Base-by-base conservation (phyloP, 2,888 invertebrate species). In the Aporophyla lueneburgensis region DNA sequence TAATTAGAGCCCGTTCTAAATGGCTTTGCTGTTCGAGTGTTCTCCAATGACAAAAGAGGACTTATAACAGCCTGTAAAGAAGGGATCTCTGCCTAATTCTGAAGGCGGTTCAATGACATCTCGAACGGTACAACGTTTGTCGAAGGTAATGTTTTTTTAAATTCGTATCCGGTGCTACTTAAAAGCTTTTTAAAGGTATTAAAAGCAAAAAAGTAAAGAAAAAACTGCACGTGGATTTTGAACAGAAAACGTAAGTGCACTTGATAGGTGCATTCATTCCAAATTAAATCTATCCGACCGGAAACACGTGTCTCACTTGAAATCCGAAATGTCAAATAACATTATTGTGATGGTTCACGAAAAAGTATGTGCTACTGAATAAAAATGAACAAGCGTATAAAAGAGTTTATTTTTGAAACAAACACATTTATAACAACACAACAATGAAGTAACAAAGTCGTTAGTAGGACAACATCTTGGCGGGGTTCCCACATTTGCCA, bases 401-500 rank as follows among this genome's bases (percentile, higher is more conserved):
- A 84, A 88, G 68, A 86, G 79, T 84, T 84, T 88, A 89, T 87
- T 89, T 90, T 87, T 87, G 79, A 89, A 91, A 90, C 86, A 88
- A 86, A 86, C 87, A 88, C 85, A 90, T 91, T 89, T 91, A 91
- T 90, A 93, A 92, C 91, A 91, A 91, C 91, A 91, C 89, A 93
- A 95, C 95, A 96, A 95, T 95, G 93, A 93, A 94, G 93, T 95
- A 95, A 95, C 95, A 92, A 93, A 93, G 91, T 94, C 93, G 95
- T 96, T 95, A 95, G 94, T 94, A 92, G 94, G 93, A 94, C 95
- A 94, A 92, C 92, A 91, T 95, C 95, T 96, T 96, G 96, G 96
- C 96, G 94, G 94, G 93, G 95, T 96, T 96, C 96, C 96, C 96
- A 96, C 96, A 96, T 95, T 95, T 93, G 93, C 94, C 92, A 94